Base-by-base conservation (phyloP, 1,140 invertebrate genomes). In the Zelostemma sp. region DNA sequence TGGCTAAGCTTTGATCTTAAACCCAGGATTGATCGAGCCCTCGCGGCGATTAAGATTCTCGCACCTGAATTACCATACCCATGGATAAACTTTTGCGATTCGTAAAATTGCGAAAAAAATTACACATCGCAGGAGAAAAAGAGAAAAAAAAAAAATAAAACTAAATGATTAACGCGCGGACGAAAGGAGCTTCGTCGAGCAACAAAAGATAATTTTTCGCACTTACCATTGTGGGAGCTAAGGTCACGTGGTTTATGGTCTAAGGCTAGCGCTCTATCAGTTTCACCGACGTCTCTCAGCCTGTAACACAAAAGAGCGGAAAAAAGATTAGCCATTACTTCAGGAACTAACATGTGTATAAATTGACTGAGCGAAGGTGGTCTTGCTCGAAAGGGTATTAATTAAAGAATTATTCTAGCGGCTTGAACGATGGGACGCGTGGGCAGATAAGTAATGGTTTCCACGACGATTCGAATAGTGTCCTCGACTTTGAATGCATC, bases 211-310 rank as follows among this genome's bases (percentile, higher is more conserved):
- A 33, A 64, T 61, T 70, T 64, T 70, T 65, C 53, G 56, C 60
- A 64, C 89, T 91, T 88, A 95, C 93, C 93, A 86, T 94, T 94
- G 86, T 93, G 91, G 81, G 93, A 94, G 85, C 91, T 94, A 63
- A 91, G 88, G 85, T 94, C 92, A 76, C 92, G 88, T 66, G 90
- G 91, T 88, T 94, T 94, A 79, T 90, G 88, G 70, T 95, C 93
- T 83, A 93, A 87, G 48, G 89, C 91, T 77, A 91, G 87, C 59
- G 89, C 90, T 85, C 92, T 88, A 79, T 93, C 93, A 69, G 90
- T 90, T 73, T 94, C 92, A 55, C 91, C 91, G 85, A 95, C 93
- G 80, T 95, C 93, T 74, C 93, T 88, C 85, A 95, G 89, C 89
- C 93, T 94, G 89, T 15, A 90, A 91, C 82, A 91, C 80, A 67